Evolutionary conservation across 64 coral and sea anemone species (phyloP), one percentile per base, ranked within the genome.

Genomic region (Actinia equina): DNA sequence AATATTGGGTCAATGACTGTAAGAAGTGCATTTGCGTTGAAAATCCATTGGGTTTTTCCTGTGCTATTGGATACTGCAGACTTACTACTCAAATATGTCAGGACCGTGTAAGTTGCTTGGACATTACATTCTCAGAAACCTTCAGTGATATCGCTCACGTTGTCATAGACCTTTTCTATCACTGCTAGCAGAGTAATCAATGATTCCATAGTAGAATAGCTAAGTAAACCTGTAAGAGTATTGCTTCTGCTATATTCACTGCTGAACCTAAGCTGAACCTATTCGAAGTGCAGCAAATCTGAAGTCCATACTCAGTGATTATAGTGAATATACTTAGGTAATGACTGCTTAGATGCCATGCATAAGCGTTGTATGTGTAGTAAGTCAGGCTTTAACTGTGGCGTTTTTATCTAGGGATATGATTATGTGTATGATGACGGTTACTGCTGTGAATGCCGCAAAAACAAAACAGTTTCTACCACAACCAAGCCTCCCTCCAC

Each of bases 1-100:
- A 77, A 27, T 88, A 83, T 64, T 70, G 46, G 65, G 79, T 86
- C 67, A 87, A 80, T 78, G 80, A 84, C 80, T 92, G 91, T 53
- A 82, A 92, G 60, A 88, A 77, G 59, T 92, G 91, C 87, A 59
- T 92, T 37, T 92, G 91, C 59, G 84, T 77, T 63, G 91, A 86
- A n/a, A 46, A 57, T 52, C 55, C 80, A 0, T 44, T 77, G 83
- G 91, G 91, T 26, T 23, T 92, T 19, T 54, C 53, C 18, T 92
- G 91, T 92, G 62, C 80, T 14, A 43, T 79, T 56, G 91, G 87
- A 56, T 70, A 74, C 42, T 92, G 91, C 30, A 86, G 42, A 60
- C 86, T 92, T 13, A 92, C 91, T 15, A 76, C 83, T 30, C 77
- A 88, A 84, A 88, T 82, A 46, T 92, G 91, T 43, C 55, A 43